phyloP scores from a whole-genome alignment of 2,797 vertebrate species.

The Menidia menidia region DNA sequence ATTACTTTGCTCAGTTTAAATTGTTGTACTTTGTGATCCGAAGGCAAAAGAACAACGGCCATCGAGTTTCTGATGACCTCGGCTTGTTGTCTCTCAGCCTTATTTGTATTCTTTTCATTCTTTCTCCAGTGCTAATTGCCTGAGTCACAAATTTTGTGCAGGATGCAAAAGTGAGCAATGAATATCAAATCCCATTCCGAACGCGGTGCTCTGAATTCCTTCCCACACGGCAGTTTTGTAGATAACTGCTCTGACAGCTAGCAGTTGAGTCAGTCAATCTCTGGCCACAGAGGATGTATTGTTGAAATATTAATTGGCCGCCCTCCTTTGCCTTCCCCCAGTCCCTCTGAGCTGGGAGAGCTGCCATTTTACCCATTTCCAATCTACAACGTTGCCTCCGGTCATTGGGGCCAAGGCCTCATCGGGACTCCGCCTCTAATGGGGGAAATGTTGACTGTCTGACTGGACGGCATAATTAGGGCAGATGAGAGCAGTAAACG shows the following conservation, averaged over 20 bases:
- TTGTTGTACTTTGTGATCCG: conserved; percentile 14
- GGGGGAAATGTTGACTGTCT: conserved; percentile 46
- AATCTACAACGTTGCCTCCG: conserved; percentile 62
- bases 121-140: conserved; percentile 44
- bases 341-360: conserved; percentile 60
- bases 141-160: conserved; percentile 44
- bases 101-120: conserved; percentile 51
- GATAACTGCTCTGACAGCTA: conserved; percentile 57
- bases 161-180: conserved; percentile 46
- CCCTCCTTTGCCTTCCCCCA: conserved; percentile 51
- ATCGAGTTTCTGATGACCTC: conserved; percentile 28
- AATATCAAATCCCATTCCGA: conserved; percentile 43
- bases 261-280: conserved; percentile 69
- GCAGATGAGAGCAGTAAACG: conserved; percentile 36
- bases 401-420: conserved; percentile 57
- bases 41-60: conserved; percentile 23
- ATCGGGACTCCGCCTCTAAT: conserved; percentile 51
- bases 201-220: conserved; percentile 48
- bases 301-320: conserved; percentile 75
- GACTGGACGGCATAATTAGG: conserved; percentile 60
- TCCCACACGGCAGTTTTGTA: conserved; percentile 46
- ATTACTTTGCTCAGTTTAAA: conserved; percentile 12
- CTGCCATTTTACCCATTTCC: conserved; percentile 67
- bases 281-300: conserved; percentile 61
- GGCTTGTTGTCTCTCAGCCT: conserved; percentile 36